Evolutionary conservation across 2,113 vertebrate species (phyloP), one percentile per base, ranked within the genome.

Genomic region (Fregata magnificens): DNA sequence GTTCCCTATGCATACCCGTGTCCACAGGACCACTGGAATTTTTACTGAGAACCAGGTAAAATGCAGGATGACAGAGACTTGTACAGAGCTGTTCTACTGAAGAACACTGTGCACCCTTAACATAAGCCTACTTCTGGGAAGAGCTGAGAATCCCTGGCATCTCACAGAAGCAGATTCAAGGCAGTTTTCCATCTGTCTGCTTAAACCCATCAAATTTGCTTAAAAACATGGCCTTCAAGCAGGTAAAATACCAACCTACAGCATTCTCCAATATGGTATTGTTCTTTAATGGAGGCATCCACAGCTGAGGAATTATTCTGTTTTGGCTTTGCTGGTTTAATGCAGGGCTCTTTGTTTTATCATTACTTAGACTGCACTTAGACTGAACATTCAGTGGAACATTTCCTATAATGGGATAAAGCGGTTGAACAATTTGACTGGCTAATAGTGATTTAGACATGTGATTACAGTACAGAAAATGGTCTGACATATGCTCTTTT

Each of bases 391-490:
- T 93, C 96, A 93, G 82, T 86, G 74, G 89, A 95, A 97, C 93
- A 71, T 95, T 96, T 97, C 71, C 90, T 89, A 94, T 94, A 97
- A 97, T 95, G 93, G 94, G 93, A 96, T 96, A 94, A 95, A 93
- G 93, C 45, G 0, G 95, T 67, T 88, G 95, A 97, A 95, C 94
- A 90, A 94, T 97, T 94, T 96, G 93, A 97, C 84, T 96, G 96
- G 95, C 95, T 96, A 94, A 96, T 86, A 95, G 93, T 96, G 87
- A 96, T 94, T 95, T 93, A 96, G 80, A 97, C 86, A 88, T 96
- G 94, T 96, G 96, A 96, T 97, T 97, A 96, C 92, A 88, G 86
- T 96, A 95, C 86, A 96, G 93, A 97, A 95, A 97, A 94, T 93
- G 95, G 85, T 96, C 95, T 88, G 90, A 95, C 94, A 97, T 94